Percentiles rank a stretch among this genome's conserved stretches.
Evolutionary conservation across 2,888 invertebrate genomes (phyloP).

Genomic region (Clanis bilineata): DNA sequence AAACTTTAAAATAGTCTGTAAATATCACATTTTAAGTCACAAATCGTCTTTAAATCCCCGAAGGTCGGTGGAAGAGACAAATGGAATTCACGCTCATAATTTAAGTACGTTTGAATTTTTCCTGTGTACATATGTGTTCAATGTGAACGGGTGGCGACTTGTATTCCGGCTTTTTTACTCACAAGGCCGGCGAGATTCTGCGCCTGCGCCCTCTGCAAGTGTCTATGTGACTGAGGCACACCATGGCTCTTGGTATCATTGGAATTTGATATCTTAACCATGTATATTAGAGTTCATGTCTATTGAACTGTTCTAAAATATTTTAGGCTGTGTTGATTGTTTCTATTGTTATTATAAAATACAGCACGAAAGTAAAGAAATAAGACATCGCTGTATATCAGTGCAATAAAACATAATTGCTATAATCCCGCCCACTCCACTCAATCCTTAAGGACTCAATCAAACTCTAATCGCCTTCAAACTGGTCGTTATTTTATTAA

Average conservation of each 20-base stretch:
- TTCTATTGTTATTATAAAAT: too few relatives aligned
- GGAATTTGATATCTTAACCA: not conserved
- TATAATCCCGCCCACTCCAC: slow-evolving; percentile 6
- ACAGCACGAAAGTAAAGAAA: too few relatives aligned
- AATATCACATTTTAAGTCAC: not conserved
- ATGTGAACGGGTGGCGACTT: slow-evolving; percentile 33
- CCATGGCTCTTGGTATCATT: not conserved
- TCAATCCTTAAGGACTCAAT: slow-evolving; percentile 7
- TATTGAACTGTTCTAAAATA: too few relatives aligned
- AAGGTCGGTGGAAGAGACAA: slow-evolving; percentile 1
- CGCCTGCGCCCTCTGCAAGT: slow-evolving; percentile 33
- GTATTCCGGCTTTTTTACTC: slow-evolving; percentile 31
- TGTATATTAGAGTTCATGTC: too few relatives aligned
- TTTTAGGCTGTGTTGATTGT: too few relatives aligned
- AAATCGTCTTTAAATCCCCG: not conserved
- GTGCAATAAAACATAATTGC: slow-evolving; percentile 1
- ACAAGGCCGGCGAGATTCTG: slow-evolving; percentile 32
- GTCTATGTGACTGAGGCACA: slow-evolving; percentile 39
- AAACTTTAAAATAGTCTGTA: too few relatives aligned
- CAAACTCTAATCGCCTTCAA: slow-evolving; percentile 5
- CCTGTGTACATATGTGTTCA: slow-evolving; percentile 29
- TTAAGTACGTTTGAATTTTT: slow-evolving; percentile 18
- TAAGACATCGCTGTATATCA: not conserved
- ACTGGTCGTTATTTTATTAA: slow-evolving; percentile 5
- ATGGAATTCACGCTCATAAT: slow-evolving; percentile 3